phyloP scores from a whole-genome alignment of 1,140 invertebrate genomes.

The Mya arenaria region DNA sequence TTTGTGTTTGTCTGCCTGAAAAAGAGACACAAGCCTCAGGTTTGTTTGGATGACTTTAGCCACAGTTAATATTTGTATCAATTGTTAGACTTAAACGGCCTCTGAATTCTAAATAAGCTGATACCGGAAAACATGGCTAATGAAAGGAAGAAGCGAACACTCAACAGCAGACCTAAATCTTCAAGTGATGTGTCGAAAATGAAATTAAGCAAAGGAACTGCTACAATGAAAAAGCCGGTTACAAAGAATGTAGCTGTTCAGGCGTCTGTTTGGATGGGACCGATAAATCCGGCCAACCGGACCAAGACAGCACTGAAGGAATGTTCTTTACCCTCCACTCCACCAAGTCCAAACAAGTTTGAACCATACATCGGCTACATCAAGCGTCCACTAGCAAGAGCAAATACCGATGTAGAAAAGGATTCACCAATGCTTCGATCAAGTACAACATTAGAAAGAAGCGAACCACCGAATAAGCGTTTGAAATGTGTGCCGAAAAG shows the following conservation, averaged over 20 bases:
- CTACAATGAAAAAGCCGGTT: neutral
- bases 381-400: neutral
- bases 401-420: constrained; percentile 5
- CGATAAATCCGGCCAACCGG: constrained; percentile 6
- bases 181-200: constrained; percentile 25
- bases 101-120: neutral
- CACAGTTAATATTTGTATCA: no score
- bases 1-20: no score
- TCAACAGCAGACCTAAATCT: constrained; percentile 18
- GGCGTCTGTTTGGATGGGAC: constrained; percentile 31
- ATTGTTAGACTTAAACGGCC: neutral
- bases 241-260: constrained; percentile 11
- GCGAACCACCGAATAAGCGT: neutral
- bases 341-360: constrained; percentile 5
- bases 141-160: neutral
- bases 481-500: neutral
- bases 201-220: constrained; percentile 5
- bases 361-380: constrained; percentile 1
- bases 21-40: no score
- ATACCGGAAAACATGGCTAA: neutral
- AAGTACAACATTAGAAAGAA: neutral
- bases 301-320: constrained; percentile 5
- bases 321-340: neutral
- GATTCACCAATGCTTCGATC: neutral
- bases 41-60: no score